Base-by-base conservation (phyloP, 1,140 invertebrate genomes). In the Telenomus remus region DNA sequence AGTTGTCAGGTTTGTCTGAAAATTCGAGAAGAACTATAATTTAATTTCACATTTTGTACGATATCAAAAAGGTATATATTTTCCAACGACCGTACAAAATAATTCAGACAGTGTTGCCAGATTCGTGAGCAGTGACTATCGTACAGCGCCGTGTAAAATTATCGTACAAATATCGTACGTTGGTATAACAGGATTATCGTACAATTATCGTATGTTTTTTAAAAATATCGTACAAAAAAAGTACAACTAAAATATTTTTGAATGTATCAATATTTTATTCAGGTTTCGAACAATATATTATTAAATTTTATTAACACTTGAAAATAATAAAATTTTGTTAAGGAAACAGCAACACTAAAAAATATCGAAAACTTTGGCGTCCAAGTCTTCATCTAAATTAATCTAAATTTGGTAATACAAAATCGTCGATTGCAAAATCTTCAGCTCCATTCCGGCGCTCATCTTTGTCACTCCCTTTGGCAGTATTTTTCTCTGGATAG, bases 81-180 rank as follows among this genome's bases (percentile, higher is more conserved):
- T n/a, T n/a, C n/a, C n/a, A 6, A 27, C 19, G 19, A 27, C 19
- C 1, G 19, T 27, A 27, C 19, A 27, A n/a, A n/a, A n/a, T n/a
- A n/a, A n/a, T n/a, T n/a, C n/a, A n/a, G n/a, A n/a, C 37, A 39
- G 37, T 39, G 37, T 39, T 39, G 37, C 9, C 37, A 39, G 37
- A 39, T 9, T 39, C 37, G 37, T 9, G 9, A 39, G 3, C 37
- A 39, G 9, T n/a, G 37, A 39, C 37, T 51, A 51, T 51, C 49
- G 49, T 51, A 51, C 49, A 13, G 27, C 19, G 47, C 19, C 4
- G 11, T 51, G 3, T 33, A 12, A 34, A 34, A 51, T 51, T 51
- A 51, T 35, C 49, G 27, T 51, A 51, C 49, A 35, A 51, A 9
- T 51, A 51, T 51, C 49, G 49, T 51, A 51, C 49, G 12, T 13